Base-by-base conservation (phyloP, 2,797 vertebrate species). In the Euthynnus affinis region DNA sequence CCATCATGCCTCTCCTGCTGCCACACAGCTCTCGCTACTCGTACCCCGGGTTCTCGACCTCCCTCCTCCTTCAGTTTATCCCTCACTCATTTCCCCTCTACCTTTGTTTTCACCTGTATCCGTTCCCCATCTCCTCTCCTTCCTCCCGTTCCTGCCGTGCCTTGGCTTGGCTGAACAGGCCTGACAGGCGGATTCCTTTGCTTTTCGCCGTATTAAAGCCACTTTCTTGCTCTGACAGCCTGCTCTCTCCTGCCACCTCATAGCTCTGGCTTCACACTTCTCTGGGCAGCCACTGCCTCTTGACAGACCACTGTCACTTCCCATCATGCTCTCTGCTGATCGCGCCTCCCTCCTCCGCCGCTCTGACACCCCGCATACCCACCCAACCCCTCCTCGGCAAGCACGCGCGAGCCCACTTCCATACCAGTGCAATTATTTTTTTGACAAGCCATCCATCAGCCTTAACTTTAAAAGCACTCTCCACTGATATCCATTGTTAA, bases 381-480 rank as follows among this genome's bases (percentile, higher is more conserved):
- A 88, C 82, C 91, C 89, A 90, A 85, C 92, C 91, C 92, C 87
- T 93, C 88, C 89, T 85, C 88, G 55, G 96, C 96, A 96, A 97
- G 97, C 96, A 96, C 96, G 96, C 94, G 85, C 96, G 96, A 96
- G 96, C 97, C 96, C 96, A 98, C 97, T 99, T 98, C 97, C 97
- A 97, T 97, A 97, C 96, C 98, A 97, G 97, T 98, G 97, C 98
- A 99, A 99, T 99, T 99, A 99, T 99, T 99, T 99, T 99, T 99
- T 98, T 99, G 98, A 99, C 98, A 99, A 99, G 98, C 98, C 97
- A 99, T 99, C 98, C 98, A 99, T 99, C 98, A 99, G 98, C 97
- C 98, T 99, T 99, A 99, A 99, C 98, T 99, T 99, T 99, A 99
- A 99, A 99, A 99, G 98, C 97, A 98, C 97, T 99, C 97, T 99